Evolutionary conservation across 2,888 invertebrate species (phyloP).

Genomic region (Andrena chrysosceles): DNA sequence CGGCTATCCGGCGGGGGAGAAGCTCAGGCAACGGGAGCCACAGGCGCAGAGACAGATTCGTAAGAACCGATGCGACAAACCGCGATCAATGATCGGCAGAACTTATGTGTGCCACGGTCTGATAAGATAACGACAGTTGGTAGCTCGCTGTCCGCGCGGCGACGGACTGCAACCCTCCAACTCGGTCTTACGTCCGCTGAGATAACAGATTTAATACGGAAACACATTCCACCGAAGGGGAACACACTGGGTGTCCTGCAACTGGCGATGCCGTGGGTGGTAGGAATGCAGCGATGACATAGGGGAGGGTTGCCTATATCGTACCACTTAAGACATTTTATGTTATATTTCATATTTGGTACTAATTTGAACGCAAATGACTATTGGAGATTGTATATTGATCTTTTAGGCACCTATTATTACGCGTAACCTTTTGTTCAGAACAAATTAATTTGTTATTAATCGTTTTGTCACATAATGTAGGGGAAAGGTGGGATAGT

Average conservation of each 20-base stretch:
- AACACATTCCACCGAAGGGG: not conserved
- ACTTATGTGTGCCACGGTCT: conserved; percentile 42
- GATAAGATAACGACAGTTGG: conserved; percentile 47
- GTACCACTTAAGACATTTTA: too few species aligned
- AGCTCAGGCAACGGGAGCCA: not conserved
- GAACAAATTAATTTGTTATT: too few species aligned
- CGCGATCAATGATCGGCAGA: conserved; percentile 56
- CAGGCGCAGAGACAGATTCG: conserved; percentile 3
- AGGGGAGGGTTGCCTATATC: too few species aligned
- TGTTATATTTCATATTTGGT: too few species aligned
- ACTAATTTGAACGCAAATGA: too few species aligned
- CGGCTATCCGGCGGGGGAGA: not conserved
- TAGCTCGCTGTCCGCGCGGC: not conserved
- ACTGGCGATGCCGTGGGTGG: not conserved
- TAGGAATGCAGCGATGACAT: not conserved
- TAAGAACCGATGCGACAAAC: conserved; percentile 51
- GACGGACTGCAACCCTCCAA: conserved; percentile 9
- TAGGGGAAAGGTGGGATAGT: too few species aligned
- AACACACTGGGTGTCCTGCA: not conserved
- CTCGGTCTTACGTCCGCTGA: not conserved
- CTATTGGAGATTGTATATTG: too few species aligned
- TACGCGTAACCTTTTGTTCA: too few species aligned
- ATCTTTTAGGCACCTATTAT: too few species aligned
- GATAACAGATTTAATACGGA: conserved; percentile 12
- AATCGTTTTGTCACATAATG: too few species aligned